These are phyloP conservation scores for Keiferia lycopersicella DNA, from an alignment of 2,888 invertebrate genomes.

Conservation along the genomic window DNA sequence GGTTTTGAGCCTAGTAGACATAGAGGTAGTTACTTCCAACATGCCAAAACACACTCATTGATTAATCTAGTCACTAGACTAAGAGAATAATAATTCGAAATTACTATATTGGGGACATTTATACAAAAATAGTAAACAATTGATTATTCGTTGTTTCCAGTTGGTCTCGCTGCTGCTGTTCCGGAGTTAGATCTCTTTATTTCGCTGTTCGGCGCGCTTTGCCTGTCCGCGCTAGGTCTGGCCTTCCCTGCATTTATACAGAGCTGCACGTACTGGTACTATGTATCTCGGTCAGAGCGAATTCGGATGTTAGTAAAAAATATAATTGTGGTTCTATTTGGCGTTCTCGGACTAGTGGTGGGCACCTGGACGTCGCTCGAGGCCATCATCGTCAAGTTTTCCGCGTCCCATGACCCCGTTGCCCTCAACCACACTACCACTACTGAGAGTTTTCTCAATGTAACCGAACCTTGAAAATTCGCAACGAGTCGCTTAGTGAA, in stretches of 20 bases:
- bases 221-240: conserved; percentile 92
- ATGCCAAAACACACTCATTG: too few species aligned
- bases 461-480: conserved; percentile 7
- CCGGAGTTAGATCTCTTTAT: conserved; percentile 92
- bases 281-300: conserved; percentile 77
- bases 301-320: conserved; percentile 83
- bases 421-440: background rate
- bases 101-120: too few species aligned
- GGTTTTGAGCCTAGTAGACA: too few species aligned
- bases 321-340: conserved; percentile 83
- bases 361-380: conserved; percentile 86
- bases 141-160: conserved; percentile 73
- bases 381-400: conserved; percentile 83
- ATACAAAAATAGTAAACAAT: too few species aligned
- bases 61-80: too few species aligned
- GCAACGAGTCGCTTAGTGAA: background rate
- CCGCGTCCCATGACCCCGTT: conserved; percentile 35
- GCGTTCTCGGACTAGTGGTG: conserved; percentile 84
- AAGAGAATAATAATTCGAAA: too few species aligned
- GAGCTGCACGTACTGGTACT: conserved; percentile 90
- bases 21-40: too few species aligned
- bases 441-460: conserved; percentile 27
- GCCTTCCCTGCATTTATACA: conserved; percentile 95
- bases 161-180: conserved; percentile 90
- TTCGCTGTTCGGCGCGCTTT: conserved; percentile 93